Conservation (phyloP, 2,113 vertebrate species). For the Arenaria interpres region DNA sequence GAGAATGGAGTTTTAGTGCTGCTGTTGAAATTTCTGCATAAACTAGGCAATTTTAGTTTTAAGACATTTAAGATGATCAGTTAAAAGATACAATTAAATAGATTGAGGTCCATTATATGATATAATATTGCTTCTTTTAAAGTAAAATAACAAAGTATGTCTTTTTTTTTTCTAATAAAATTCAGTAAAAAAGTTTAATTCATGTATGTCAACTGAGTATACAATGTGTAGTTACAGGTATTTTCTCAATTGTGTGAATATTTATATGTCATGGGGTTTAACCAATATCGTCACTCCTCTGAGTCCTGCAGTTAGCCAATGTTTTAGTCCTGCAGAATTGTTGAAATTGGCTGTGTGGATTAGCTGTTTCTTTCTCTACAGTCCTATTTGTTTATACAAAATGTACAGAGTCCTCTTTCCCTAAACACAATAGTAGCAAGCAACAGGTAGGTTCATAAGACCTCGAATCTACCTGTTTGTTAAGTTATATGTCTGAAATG, state of each 20-base stretch:
- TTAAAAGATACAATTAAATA: neutral
- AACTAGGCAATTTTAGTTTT: neutral
- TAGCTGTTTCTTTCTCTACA: neutral
- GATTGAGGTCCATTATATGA: neutral
- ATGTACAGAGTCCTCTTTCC: neutral
- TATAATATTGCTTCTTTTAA: neutral
- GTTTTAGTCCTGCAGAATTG: neutral
- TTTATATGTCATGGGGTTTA: neutral
- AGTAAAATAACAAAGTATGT: neutral
- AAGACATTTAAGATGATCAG: neutral
- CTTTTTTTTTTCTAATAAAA: neutral
- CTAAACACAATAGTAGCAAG: neutral
- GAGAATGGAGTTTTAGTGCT: too few species aligned
- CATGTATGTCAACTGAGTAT: neutral
- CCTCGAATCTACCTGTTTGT: neutral
- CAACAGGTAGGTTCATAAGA: neutral
- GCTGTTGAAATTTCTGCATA: neutral
- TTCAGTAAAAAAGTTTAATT: neutral
- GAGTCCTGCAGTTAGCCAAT: neutral
- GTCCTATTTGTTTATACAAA: neutral
- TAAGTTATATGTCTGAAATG: neutral
- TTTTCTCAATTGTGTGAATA: neutral
- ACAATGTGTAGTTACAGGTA: neutral
- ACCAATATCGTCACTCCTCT: neutral
- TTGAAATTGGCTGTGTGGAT: neutral